These are phyloP conservation scores for Eurois occulta DNA, from an alignment of 2,888 invertebrate genomes.

Conservation along the genomic window DNA sequence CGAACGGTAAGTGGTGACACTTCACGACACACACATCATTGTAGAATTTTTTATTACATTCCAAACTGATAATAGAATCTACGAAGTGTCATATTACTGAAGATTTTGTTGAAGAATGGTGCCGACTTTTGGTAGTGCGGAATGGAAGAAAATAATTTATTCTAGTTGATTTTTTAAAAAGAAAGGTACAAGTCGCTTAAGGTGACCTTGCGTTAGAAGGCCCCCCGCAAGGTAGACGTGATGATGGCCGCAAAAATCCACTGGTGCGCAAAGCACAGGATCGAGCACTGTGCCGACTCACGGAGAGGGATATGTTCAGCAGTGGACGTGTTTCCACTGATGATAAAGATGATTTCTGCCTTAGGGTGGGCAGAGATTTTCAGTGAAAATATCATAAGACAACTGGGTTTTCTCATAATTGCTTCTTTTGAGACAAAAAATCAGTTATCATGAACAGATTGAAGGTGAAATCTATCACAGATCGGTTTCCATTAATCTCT, in stretches of 20 bases:
- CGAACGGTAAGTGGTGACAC: slow-evolving; percentile 75
- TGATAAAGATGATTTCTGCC: not conserved
- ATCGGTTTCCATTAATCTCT: slow-evolving; percentile 17
- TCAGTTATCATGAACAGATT: slow-evolving; percentile 6
- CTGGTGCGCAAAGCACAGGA: not conserved
- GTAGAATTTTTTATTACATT: slow-evolving; percentile 60
- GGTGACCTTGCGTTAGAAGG: not conserved
- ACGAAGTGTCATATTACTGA: slow-evolving; percentile 10
- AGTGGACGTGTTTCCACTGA: not conserved
- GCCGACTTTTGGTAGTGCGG: not conserved
- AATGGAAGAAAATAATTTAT: not conserved
- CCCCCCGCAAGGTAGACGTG: not conserved
- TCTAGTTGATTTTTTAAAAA: not conserved
- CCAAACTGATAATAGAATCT: slow-evolving; percentile 38
- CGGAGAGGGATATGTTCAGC: not conserved
- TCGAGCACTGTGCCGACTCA: too few species aligned
- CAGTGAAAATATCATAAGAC: too few species aligned
- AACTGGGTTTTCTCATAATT: not conserved
- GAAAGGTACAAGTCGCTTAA: not conserved
- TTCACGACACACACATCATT: slow-evolving; percentile 65
- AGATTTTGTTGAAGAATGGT: slow-evolving; percentile 21
- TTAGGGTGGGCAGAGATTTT: not conserved
- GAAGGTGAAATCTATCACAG: slow-evolving; percentile 29
- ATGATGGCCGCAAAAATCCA: not conserved
- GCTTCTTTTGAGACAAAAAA: not conserved